phyloP scores from a whole-genome alignment of 2,797 vertebrate genomes.

The Coreius guichenoti region DNA sequence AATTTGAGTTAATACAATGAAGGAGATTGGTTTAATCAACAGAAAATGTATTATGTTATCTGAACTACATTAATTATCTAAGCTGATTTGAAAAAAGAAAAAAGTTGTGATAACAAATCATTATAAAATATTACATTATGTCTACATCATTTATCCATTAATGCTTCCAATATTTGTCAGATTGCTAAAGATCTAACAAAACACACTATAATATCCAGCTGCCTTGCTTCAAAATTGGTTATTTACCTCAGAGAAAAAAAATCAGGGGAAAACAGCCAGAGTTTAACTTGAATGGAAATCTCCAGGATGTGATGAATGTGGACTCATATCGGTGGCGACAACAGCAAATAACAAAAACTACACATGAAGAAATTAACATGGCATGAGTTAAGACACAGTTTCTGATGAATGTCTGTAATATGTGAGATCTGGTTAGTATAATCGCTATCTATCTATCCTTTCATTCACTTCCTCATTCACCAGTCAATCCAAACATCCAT shows the following conservation, averaged over 20 bases:
- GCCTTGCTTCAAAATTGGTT: neutral
- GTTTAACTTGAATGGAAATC: conserved; percentile 24
- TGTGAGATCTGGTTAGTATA: neutral
- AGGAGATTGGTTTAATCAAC: too few relatives aligned
- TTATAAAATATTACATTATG: neutral
- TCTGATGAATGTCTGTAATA: conserved; percentile 17
- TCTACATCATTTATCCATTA: neutral
- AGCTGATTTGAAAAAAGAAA: too few relatives aligned
- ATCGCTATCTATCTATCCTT: neutral
- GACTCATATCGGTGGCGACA: neutral
- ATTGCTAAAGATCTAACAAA: neutral
- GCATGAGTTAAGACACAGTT: neutral
- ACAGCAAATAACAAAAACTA: conserved; percentile 33
- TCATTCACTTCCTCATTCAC: neutral
- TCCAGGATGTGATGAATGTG: conserved; percentile 23
- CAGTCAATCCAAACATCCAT: conserved; percentile 22
- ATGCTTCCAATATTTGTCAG: neutral
- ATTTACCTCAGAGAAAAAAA: neutral
- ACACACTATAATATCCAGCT: neutral
- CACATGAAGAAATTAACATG: conserved; percentile 27
- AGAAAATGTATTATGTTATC: too few relatives aligned
- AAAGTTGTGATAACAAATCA: too few relatives aligned
- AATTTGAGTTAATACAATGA: too few relatives aligned
- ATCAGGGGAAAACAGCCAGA: neutral
- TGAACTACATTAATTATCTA: too few relatives aligned